Base-by-base conservation (phyloP, 2,113 vertebrate species). In the Corydoras sp. region DNA sequence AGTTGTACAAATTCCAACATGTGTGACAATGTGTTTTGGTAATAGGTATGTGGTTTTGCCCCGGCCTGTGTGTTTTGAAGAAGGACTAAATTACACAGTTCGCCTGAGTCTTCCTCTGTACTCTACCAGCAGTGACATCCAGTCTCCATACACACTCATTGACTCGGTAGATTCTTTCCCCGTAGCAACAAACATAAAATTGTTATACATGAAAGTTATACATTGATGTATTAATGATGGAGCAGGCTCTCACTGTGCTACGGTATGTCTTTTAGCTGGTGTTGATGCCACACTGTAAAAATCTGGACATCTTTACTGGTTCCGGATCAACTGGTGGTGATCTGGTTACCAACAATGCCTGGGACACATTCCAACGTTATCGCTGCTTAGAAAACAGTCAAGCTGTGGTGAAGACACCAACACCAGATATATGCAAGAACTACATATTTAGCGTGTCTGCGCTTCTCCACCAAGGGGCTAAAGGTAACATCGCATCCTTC, bases 361-460 rank as follows among this genome's bases (percentile, higher is more conserved):
- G 95, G 95, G 95, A 98, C 74, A 96, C 90, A 0, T 99, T 98
- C 80, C 92, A 95, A 82, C 91, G 95, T 49, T 98, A 99, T 72
- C 90, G 97, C 48, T 99, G 97, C 76, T 77, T 97, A 80, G 97
- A 99, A 83, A 96, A 95, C 82, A 98, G 96, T 84, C 89, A 92
- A 76, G 92, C 93, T 0, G 93, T 99, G 31, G 83, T 95, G 69
- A 98, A 96, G 85, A 94, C 93, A 0, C 95, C 87, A 0, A 92
- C 94, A 90, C 96, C 95, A 0, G 96, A 99, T 1, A 93, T 99
- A 83, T 99, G 97, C 87, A 91, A 79, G 73, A 92, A 94, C 80
- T 94, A 92, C 65, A 94, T 99, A 83, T 95, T 97, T 69, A 98
- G 95, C 77, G 93, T 99, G 81, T 98, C 97, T 0, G 92, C 96